Evolutionary conservation across 2,888 invertebrate genomes (phyloP), one percentile per base, ranked within the genome.

Genomic region (Hemistola chrysoprasaria): DNA sequence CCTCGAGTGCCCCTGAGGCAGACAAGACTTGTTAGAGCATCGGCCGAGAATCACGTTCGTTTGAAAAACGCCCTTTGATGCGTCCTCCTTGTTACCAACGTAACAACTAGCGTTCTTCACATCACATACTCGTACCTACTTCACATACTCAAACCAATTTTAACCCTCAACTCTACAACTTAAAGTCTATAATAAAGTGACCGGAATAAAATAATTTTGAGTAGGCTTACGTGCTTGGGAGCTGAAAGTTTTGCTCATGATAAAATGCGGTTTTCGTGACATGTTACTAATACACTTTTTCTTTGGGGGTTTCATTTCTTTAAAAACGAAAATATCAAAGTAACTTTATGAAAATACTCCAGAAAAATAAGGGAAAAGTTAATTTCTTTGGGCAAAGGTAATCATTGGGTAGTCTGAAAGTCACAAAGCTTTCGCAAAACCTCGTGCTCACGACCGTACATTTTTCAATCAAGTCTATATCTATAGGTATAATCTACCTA

Each of bases 21-120:
- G 62, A n/a, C n/a, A n/a, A n/a, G n/a, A 69, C 73, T 79, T 73
- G 77, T 79, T 74, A 78, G 65, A 69, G 69, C 75, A 77, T 74
- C 70, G 74, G 74, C 66, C 70, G 68, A 70, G 74, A 76, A 78
- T 80, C 82, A 83, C 79, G 81, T 79, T 72, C 79, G 61, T 43
- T 76, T 78, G 76, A 76, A 76, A 78, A 74, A 71, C 65, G 68
- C 71, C 72, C 78, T 82, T 82, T 82, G 78, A 80, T 70, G 73
- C 72, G 66, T 65, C 68, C 65, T 70, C 66, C 70, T 74, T 76
- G 75, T 76, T 75, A 76, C 69, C 59, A 65, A 59, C 63, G 59
- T 65, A 65, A 67, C 71, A 74, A 77, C 75, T 75, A 71, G 72
- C 65, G 56, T 60, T 63, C 68, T 73, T 64, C 63, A 62, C 65